Evolutionary conservation across 2,113 vertebrate species (phyloP).

Genomic region (Sander vitreus): DNA sequence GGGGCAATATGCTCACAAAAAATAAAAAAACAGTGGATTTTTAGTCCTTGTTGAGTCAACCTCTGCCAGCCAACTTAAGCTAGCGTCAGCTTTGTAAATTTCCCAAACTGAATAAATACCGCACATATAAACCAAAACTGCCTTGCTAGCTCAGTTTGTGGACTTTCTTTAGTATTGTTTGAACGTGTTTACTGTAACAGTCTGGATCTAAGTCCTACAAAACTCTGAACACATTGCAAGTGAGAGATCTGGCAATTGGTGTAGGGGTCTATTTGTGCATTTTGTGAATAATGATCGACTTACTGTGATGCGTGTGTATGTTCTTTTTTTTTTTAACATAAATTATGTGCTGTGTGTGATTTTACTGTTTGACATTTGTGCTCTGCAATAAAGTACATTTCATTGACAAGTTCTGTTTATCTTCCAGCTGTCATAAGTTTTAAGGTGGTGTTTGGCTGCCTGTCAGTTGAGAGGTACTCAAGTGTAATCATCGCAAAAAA

Average conservation of each 20-base stretch:
- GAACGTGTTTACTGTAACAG: neutral
- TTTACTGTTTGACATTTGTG: neutral
- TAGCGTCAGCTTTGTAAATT: no score
- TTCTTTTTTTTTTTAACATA: neutral
- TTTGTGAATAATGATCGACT: neutral
- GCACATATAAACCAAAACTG: no score
- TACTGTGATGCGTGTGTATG: neutral
- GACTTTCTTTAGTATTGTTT: neutral
- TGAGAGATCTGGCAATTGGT: neutral
- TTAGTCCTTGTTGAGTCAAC: no score
- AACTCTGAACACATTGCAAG: neutral
- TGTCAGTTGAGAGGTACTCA: neutral
- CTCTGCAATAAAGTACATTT: neutral
- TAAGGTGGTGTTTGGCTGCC: neutral
- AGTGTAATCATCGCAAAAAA: neutral
- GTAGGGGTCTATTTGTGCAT: neutral
- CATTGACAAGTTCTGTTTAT: neutral
- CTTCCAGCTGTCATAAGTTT: neutral
- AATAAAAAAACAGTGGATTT: no score
- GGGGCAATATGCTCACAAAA: no score
- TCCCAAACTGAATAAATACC: no score
- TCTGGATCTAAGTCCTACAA: neutral
- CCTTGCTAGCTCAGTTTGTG: neutral
- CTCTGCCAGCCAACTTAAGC: no score
- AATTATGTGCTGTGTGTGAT: neutral